A percentile compares a stretch with the other conserved stretches of the same genome.
These are phyloP conservation scores for Solen grandis DNA, from an alignment of 1,140 invertebrate species.

Conservation along the genomic window DNA sequence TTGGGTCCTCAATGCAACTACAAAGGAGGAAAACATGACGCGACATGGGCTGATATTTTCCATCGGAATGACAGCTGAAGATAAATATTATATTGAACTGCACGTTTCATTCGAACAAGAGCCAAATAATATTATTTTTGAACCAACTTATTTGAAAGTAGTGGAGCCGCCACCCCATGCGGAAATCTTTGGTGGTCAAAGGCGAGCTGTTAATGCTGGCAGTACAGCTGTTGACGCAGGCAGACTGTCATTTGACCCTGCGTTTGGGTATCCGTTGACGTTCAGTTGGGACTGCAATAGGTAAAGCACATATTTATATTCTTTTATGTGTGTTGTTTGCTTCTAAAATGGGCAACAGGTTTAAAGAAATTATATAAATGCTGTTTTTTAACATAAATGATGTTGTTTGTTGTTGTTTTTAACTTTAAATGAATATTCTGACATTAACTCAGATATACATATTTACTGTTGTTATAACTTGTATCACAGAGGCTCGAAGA, in stretches of 20 bases:
- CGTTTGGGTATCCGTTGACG: neutral
- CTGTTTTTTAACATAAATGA: too few species aligned
- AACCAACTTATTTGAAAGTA: slow-evolving; percentile 30
- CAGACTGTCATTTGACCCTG: slow-evolving; percentile 29
- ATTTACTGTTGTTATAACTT: too few species aligned
- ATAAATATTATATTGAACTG: neutral
- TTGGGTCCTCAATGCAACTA: neutral
- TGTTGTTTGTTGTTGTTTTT: too few species aligned
- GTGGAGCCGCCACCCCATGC: slow-evolving; percentile 43
- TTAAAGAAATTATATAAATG: too few species aligned
- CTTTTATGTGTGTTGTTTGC: too few species aligned
- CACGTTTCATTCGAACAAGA: slow-evolving; percentile 31
- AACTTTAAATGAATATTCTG: too few species aligned
- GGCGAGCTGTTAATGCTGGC: slow-evolving; percentile 6
- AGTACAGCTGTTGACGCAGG: slow-evolving; percentile 19
- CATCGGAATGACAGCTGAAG: neutral
- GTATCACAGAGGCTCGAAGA: too few species aligned
- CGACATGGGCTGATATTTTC: slow-evolving; percentile 33
- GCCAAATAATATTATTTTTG: slow-evolving; percentile 22
- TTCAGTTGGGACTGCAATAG: slow-evolving; percentile 32
- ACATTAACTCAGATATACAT: too few species aligned
- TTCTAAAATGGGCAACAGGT: too few species aligned
- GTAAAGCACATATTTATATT: too few species aligned
- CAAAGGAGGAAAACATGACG: neutral
- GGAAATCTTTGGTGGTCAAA: slow-evolving; percentile 22